Evolutionary conservation across 1,140 invertebrate species (phyloP).

Genomic region (Sarcophaga peregrina): DNA sequence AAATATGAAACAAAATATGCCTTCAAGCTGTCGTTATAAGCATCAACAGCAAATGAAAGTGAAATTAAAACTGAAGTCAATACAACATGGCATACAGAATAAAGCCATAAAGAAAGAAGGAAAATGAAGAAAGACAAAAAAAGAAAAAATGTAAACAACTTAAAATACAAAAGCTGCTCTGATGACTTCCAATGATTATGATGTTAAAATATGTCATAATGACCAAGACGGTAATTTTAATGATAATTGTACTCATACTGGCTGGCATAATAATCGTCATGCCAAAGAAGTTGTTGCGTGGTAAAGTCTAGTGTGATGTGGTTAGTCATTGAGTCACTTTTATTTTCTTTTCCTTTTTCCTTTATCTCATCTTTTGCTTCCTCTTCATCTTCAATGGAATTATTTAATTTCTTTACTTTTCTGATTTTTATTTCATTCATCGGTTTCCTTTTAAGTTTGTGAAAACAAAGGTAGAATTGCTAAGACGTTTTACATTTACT

Average conservation of each 20-base stretch:
- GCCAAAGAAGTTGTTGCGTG: background rate
- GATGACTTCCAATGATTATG: background rate
- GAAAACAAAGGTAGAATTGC: no score
- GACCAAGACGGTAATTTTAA: no score
- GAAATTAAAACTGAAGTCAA: background rate
- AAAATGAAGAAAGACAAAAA: background rate
- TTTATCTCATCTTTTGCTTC: no score
- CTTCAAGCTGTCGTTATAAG: conserved; percentile 21
- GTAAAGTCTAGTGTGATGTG: background rate
- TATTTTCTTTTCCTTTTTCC: no score
- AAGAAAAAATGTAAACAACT: conserved; percentile 4
- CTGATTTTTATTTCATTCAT: no score
- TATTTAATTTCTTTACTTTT: no score
- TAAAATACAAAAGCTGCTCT: background rate
- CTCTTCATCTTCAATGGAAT: no score
- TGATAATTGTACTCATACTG: no score
- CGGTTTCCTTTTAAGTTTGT: no score
- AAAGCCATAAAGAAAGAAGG: no score
- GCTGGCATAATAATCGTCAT: background rate
- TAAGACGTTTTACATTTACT: no score
- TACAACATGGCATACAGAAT: background rate
- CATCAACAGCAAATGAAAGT: conserved; percentile 3
- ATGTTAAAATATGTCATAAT: background rate
- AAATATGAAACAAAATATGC: background rate
- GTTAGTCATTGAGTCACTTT: background rate